Percentiles rank a stretch among this genome's conserved stretches.
Conservation (phyloP, 2,797 vertebrate species). For the Ceyx erithaca region DNA sequence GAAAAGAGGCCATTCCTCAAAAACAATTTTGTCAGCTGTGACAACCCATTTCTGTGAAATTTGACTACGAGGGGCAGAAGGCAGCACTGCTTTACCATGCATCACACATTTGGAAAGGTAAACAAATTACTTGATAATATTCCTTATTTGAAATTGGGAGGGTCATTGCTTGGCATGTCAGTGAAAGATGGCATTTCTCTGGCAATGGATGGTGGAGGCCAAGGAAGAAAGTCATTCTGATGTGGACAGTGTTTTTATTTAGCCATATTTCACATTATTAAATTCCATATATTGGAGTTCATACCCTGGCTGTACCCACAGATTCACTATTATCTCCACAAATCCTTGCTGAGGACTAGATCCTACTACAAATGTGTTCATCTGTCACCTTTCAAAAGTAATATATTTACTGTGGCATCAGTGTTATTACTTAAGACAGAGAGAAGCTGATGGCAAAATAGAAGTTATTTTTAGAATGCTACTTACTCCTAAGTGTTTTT, state of each 20-base stretch:
- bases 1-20: conserved; percentile 66
- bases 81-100: background rate
- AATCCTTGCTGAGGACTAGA: background rate
- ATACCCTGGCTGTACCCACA: background rate
- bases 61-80: conserved; percentile 14
- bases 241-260: background rate
- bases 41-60: conserved; percentile 58
- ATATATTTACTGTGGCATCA: background rate
- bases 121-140: conserved; percentile 42
- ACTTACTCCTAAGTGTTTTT: background rate
- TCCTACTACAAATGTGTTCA: background rate
- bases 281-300: background rate
- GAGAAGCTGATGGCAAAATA: background rate
- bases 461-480: background rate
- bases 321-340: background rate
- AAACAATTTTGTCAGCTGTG: conserved; percentile 54
- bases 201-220: background rate
- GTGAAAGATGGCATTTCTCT: background rate
- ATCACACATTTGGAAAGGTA: conserved; percentile 47
- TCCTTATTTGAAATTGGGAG: background rate
- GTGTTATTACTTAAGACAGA: background rate
- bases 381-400: background rate
- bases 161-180: background rate
- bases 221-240: background rate
- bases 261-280: background rate